phyloP scores from a whole-genome alignment of 1,140 invertebrate species.

The Caenorhabditis inopinata region DNA sequence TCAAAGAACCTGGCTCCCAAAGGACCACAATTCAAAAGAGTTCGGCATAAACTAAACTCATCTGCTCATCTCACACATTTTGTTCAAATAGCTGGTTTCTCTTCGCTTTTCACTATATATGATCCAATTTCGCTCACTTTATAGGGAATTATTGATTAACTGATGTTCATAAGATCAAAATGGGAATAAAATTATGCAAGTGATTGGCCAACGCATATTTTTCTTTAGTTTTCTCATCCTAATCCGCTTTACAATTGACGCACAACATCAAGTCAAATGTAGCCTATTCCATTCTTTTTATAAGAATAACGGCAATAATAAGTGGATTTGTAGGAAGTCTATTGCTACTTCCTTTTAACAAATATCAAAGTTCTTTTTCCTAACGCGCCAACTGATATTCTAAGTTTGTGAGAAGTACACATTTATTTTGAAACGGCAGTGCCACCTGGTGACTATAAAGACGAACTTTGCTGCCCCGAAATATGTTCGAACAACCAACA shows the following conservation, averaged over 20 bases:
- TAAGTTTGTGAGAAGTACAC: no score
- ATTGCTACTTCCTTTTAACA: no score
- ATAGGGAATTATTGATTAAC: not conserved
- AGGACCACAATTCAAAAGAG: constrained; percentile 25
- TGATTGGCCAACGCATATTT: not conserved
- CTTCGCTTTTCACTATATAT: not conserved
- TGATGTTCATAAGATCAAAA: no score
- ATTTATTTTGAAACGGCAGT: no score
- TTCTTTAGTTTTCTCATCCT: not conserved
- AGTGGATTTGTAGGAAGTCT: not conserved
- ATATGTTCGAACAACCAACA: not conserved
- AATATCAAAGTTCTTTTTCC: no score
- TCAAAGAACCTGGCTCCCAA: constrained; percentile 16
- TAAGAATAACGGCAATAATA: no score
- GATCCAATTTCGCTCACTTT: not conserved
- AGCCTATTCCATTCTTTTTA: not conserved
- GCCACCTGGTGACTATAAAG: no score
- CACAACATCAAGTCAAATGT: not conserved
- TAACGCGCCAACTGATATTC: no score
- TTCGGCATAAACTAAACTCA: not conserved
- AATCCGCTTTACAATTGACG: constrained; percentile 3
- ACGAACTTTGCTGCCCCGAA: not conserved
- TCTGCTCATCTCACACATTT: not conserved
- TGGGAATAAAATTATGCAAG: no score
- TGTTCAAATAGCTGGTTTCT: not conserved